Percentiles rank a stretch among this genome's conserved stretches.
phyloP scores from a whole-genome alignment of 2,888 invertebrate genomes.

The Dyspetes luteomarginatus region DNA sequence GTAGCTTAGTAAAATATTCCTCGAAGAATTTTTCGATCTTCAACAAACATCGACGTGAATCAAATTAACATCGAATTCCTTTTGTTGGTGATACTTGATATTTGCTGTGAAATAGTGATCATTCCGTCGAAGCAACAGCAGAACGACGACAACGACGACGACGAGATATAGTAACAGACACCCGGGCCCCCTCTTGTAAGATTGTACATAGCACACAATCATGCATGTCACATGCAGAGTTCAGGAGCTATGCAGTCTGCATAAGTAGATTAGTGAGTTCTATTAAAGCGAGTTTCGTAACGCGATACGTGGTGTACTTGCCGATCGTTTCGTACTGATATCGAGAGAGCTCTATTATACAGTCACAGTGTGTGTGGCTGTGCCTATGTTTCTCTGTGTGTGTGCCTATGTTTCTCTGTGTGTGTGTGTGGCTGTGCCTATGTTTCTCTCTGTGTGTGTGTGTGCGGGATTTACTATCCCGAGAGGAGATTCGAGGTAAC shows the following conservation, averaged over 20 bases:
- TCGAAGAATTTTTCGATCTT: neutral
- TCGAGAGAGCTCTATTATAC: slow-evolving; percentile 50
- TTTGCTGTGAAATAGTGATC: slow-evolving; percentile 56
- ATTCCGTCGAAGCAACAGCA: slow-evolving; percentile 52
- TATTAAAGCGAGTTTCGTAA: slow-evolving; percentile 68
- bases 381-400: slow-evolving; percentile 1
- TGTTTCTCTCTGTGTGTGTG: no score
- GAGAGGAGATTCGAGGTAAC: slow-evolving; percentile 55
- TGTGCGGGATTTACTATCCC: no score
- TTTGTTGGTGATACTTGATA: slow-evolving; percentile 47
- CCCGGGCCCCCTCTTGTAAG: slow-evolving; percentile 26
- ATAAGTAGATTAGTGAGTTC: slow-evolving; percentile 68
- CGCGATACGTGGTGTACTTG: slow-evolving; percentile 68
- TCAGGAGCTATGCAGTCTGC: slow-evolving; percentile 57
- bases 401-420: no score
- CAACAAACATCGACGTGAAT: slow-evolving; percentile 46
- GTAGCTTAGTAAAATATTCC: neutral
- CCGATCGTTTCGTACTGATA: slow-evolving; percentile 68
- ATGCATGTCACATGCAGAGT: neutral
- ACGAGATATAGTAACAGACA: slow-evolving; percentile 50
- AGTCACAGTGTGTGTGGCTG: neutral
- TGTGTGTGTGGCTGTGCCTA: no score
- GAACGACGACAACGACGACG: slow-evolving; percentile 29
- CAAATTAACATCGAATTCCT: slow-evolving; percentile 55
- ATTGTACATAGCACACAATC: slow-evolving; percentile 1